phyloP scores from a whole-genome alignment of 1,140 invertebrate species.

The Euwallacea similis region DNA sequence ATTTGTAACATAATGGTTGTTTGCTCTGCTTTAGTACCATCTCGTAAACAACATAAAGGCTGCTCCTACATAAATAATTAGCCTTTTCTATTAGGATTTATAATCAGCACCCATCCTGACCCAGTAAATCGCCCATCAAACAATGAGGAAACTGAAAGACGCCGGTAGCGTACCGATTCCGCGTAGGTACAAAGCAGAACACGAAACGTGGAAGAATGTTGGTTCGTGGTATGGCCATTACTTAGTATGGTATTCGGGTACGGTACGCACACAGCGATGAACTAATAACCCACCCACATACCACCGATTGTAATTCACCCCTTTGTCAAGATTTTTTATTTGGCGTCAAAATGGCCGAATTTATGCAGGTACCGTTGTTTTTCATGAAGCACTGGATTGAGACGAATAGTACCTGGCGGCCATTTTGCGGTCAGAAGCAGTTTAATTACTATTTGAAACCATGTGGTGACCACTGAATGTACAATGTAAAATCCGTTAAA shows the following conservation, averaged over 20 bases:
- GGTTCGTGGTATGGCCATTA: neutral
- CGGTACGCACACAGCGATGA: neutral
- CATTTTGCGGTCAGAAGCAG: neutral
- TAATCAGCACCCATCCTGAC: neutral
- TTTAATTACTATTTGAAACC: neutral
- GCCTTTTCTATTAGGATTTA: neutral
- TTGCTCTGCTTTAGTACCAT: neutral
- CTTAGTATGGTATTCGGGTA: neutral
- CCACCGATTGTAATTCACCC: neutral
- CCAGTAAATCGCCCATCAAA: neutral
- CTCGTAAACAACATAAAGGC: neutral
- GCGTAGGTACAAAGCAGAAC: slow-evolving; percentile 8
- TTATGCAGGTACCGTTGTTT: neutral
- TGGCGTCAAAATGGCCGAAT: neutral
- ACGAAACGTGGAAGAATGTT: slow-evolving; percentile 9
- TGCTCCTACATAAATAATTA: neutral
- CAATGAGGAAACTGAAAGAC: slow-evolving; percentile 1
- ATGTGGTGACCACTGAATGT: too few relatives aligned
- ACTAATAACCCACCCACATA: neutral
- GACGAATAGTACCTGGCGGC: neutral
- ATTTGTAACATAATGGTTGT: neutral
- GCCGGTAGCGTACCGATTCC: slow-evolving; percentile 1
- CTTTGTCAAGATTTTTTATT: neutral
- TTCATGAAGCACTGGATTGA: neutral
- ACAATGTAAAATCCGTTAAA: too few relatives aligned